phyloP scores from a whole-genome alignment of 2,797 vertebrate genomes.

The Anguilla megastoma region DNA sequence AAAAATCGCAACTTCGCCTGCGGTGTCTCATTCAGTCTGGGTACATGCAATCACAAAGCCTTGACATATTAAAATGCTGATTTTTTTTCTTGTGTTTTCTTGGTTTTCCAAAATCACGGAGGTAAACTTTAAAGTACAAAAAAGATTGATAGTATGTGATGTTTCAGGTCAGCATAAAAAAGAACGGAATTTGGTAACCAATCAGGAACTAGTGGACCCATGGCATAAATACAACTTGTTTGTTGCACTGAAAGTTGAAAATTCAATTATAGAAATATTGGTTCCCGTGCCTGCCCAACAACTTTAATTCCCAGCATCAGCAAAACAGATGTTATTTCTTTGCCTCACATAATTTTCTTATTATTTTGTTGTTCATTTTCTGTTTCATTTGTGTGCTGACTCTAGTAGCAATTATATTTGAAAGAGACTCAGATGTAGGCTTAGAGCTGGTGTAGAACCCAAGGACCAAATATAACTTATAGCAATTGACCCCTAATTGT shows the following conservation, averaged over 20 bases:
- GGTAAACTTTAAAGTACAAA: background rate
- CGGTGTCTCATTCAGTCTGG: background rate
- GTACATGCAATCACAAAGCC: background rate
- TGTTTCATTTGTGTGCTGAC: constrained; percentile 9
- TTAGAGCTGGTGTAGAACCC: background rate
- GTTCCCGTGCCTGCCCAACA: background rate
- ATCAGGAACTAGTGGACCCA: constrained; percentile 8
- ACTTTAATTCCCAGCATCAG: background rate
- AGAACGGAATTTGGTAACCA: background rate
- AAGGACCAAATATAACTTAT: background rate
- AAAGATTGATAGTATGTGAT: background rate
- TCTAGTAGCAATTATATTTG: background rate
- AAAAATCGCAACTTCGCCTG: background rate
- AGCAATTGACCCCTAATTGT: constrained; percentile 11
- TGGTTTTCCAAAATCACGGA: background rate
- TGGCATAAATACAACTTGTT: background rate
- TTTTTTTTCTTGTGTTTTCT: background rate
- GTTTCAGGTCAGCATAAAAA: background rate
- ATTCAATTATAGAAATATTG: constrained; percentile 23
- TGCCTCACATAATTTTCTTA: background rate
- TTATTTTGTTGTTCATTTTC: constrained; percentile 8
- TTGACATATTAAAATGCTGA: background rate
- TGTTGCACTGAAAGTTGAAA: constrained; percentile 9
- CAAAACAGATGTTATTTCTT: constrained; percentile 19
- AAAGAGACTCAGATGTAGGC: background rate